phyloP scores from a whole-genome alignment of 2,888 invertebrate genomes.

The Scotopteryx bipunctaria region DNA sequence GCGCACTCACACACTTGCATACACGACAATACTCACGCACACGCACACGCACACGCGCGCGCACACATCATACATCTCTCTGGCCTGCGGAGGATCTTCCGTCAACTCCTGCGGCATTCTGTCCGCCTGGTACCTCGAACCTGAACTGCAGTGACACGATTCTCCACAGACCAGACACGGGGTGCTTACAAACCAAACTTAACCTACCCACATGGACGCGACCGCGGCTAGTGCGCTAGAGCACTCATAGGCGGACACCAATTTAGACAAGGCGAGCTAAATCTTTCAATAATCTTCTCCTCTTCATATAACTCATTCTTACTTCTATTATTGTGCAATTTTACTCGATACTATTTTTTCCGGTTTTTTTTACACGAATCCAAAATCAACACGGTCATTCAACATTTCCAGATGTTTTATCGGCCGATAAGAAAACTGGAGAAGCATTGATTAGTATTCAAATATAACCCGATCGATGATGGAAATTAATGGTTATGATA shows the following conservation, averaged over 20 bases:
- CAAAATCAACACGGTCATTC: too few species aligned
- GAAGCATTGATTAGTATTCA: too few species aligned
- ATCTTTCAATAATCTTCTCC: neutral
- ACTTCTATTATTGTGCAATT: too few species aligned
- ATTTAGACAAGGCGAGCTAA: conserved; percentile 39
- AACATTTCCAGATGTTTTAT: too few species aligned
- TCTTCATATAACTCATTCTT: neutral
- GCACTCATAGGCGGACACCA: conserved; percentile 52
- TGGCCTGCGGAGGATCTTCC: conserved; percentile 13
- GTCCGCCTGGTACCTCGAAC: neutral
- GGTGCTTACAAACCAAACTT: conserved; percentile 73
- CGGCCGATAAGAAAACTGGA: too few species aligned
- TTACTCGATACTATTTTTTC: too few species aligned
- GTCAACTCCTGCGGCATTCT: conserved; percentile 1
- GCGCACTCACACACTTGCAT: conserved; percentile 54
- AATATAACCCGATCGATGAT: too few species aligned
- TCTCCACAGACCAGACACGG: conserved; percentile 48
- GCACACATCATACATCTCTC: conserved; percentile 29
- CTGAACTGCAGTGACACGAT: too few species aligned
- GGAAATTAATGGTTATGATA: too few species aligned
- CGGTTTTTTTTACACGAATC: too few species aligned
- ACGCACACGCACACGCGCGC: conserved; percentile 45
- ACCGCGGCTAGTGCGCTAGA: conserved; percentile 45
- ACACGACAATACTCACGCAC: conserved; percentile 53
- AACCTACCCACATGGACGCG: conserved; percentile 61